Percentiles rank a stretch among this genome's conserved stretches.
phyloP scores from a whole-genome alignment of 1,140 invertebrate species.

The Cotesia typhae region DNA sequence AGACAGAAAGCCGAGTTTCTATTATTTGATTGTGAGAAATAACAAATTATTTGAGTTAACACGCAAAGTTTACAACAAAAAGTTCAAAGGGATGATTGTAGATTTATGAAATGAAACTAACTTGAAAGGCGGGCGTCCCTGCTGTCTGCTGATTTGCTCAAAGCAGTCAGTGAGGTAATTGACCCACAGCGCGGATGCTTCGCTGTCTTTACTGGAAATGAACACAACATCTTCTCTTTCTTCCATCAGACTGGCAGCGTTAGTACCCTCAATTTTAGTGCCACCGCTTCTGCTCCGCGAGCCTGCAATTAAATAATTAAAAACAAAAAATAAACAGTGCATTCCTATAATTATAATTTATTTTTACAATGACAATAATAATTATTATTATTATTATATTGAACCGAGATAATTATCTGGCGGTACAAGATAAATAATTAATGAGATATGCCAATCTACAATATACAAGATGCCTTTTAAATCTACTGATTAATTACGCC shows the following conservation, averaged over 20 bases:
- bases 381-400: no score
- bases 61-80: constrained; percentile 16
- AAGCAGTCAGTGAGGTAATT: constrained; percentile 82
- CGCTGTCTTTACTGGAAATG: constrained; percentile 77
- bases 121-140: constrained; percentile 77
- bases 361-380: no score
- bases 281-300: constrained; percentile 47
- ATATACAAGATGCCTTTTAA: background rate
- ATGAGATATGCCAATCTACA: background rate
- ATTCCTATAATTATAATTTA: background rate
- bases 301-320: constrained; percentile 49
- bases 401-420: background rate
- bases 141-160: constrained; percentile 81
- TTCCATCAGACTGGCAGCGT: constrained; percentile 37
- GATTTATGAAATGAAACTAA: constrained; percentile 55
- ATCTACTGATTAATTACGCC: constrained; percentile 7
- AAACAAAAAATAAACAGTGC: background rate
- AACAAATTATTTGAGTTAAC: background rate
- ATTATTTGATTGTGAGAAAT: no score
- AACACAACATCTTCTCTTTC: constrained; percentile 78
- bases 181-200: constrained; percentile 79
- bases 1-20: background rate
- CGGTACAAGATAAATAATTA: background rate
- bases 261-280: constrained; percentile 44
- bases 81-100: constrained; percentile 13